phyloP scores from a whole-genome alignment of 1,140 invertebrate genomes.

The Drosophila kohkoa region DNA sequence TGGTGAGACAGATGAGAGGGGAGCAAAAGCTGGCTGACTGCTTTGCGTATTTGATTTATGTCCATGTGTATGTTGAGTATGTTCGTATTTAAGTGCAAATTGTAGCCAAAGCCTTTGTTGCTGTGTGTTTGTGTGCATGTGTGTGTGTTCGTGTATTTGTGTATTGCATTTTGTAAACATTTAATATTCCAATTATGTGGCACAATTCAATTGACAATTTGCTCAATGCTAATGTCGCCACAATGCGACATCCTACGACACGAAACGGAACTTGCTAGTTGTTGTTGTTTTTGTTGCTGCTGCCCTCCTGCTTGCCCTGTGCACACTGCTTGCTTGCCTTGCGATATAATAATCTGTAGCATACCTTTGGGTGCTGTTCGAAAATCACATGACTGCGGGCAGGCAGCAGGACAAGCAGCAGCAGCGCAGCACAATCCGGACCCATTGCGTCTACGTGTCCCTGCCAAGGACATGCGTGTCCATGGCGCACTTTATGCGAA shows the following conservation, averaged over 20 bases:
- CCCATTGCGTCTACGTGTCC: neutral
- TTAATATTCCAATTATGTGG: constrained; percentile 80
- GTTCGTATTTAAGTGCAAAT: constrained; percentile 80
- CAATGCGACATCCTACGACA: constrained; percentile 36
- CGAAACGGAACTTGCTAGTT: constrained; percentile 2
- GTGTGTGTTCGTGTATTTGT: constrained; percentile 53
- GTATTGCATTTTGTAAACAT: constrained; percentile 80
- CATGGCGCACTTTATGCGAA: constrained; percentile 35
- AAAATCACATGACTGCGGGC: constrained; percentile 40
- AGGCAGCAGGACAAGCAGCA: too few relatives aligned
- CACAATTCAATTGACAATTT: constrained; percentile 77
- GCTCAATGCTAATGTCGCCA: constrained; percentile 46
- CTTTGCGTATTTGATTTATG: constrained; percentile 70
- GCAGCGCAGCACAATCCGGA: neutral
- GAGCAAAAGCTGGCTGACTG: neutral
- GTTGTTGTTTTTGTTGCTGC: constrained; percentile 3
- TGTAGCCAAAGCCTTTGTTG: constrained; percentile 53
- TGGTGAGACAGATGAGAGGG: neutral
- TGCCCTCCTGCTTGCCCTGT: constrained; percentile 1
- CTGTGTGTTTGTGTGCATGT: constrained; percentile 17
- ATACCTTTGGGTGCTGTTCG: constrained; percentile 52
- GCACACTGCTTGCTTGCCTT: neutral
- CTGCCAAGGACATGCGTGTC: constrained; percentile 1
- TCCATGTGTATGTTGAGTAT: constrained; percentile 25
- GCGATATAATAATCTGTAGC: constrained; percentile 55